Conservation (phyloP, 2,888 invertebrate species). For the Caenorhabditis parvicauda region DNA sequence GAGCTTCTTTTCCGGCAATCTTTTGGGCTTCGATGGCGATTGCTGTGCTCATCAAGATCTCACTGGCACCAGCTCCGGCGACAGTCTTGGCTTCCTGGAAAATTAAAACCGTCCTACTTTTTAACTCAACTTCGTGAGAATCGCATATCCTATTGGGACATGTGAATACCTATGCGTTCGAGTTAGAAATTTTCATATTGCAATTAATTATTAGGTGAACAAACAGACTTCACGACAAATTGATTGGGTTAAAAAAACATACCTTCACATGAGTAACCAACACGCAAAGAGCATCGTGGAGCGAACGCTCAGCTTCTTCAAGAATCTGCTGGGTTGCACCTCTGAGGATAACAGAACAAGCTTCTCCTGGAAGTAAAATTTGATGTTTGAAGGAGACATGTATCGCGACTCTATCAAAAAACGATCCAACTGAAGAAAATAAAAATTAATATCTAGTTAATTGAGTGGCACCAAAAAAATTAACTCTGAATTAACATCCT, state of each 20-base stretch:
- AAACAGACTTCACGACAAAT: too few relatives aligned
- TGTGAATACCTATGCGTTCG: too few relatives aligned
- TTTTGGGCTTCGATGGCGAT: constrained; percentile 67
- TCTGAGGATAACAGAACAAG: constrained; percentile 92
- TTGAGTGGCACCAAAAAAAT: too few relatives aligned
- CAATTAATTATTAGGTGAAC: too few relatives aligned
- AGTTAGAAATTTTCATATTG: too few relatives aligned
- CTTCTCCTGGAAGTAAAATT: constrained; percentile 77
- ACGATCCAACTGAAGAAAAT: too few relatives aligned
- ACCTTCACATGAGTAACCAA: constrained; percentile 84
- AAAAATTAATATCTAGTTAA: too few relatives aligned
- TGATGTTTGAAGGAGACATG: too few relatives aligned
- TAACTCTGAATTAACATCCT: neutral
- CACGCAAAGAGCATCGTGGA: constrained; percentile 97
- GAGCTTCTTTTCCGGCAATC: constrained; percentile 82
- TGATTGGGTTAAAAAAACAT: too few relatives aligned
- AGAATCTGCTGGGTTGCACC: constrained; percentile 97
- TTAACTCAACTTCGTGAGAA: too few relatives aligned
- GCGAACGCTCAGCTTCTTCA: constrained; percentile 94
- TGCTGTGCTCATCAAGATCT: constrained; percentile 94
- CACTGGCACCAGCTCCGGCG: constrained; percentile 75
- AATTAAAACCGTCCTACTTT: neutral
- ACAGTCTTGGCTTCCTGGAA: constrained; percentile 80
- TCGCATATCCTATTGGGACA: too few relatives aligned
- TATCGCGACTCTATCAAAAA: too few relatives aligned